Evolutionary conservation across 1,140 invertebrate species (phyloP).

Genomic region (Matsumurasca onukii): DNA sequence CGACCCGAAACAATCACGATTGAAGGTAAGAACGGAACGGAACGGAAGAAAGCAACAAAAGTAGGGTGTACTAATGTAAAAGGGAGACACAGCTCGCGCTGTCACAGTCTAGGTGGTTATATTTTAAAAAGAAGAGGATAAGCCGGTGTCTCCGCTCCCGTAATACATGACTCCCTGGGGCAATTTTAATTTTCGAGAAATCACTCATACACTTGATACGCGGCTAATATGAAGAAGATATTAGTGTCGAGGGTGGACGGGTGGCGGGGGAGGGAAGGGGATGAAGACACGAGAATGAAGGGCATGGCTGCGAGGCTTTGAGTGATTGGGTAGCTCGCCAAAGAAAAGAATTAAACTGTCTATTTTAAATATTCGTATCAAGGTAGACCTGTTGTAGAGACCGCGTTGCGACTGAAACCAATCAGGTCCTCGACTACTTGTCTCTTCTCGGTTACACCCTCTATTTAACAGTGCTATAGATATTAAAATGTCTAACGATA

Average conservation of each 20-base stretch:
- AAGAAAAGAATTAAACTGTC: conserved; percentile 24
- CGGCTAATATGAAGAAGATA: conserved; percentile 32
- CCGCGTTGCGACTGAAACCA: too few relatives aligned
- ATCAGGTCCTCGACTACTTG: too few relatives aligned
- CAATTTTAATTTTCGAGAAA: conserved; percentile 31
- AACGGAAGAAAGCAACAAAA: conserved; percentile 14
- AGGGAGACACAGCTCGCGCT: conserved; percentile 8
- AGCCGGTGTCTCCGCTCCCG: conserved; percentile 23
- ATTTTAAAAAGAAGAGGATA: conserved; percentile 29
- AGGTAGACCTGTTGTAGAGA: conserved; percentile 6
- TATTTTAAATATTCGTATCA: conserved; percentile 23
- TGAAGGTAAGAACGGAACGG: background rate
- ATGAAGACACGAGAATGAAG: too few relatives aligned
- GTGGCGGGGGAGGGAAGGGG: background rate
- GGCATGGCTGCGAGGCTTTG: conserved; percentile 11
- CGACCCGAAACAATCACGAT: conserved; percentile 4
- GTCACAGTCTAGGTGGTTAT: conserved; percentile 26
- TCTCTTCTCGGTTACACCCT: too few relatives aligned
- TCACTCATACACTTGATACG: conserved; percentile 32
- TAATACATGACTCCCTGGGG: conserved; percentile 31
- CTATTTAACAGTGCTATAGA: too few relatives aligned
- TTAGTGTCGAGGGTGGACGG: conserved; percentile 13
- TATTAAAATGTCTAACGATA: too few relatives aligned
- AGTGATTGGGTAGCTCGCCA: conserved; percentile 21
- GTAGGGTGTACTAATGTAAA: conserved; percentile 20